Evolutionary conservation across 2,888 invertebrate genomes (phyloP).

Genomic region (Tenthredo amoena): DNA sequence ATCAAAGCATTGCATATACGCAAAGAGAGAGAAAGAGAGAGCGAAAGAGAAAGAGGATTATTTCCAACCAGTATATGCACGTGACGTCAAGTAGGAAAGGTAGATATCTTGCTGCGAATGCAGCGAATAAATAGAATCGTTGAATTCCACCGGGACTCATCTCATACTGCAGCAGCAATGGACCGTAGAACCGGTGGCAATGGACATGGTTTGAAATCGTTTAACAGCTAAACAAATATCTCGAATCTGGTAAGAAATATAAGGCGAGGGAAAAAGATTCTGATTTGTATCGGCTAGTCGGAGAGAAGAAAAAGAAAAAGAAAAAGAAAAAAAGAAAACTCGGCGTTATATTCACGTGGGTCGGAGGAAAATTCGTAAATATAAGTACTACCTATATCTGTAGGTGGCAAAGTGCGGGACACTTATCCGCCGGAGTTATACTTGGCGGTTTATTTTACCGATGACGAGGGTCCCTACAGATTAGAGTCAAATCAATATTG

Average conservation of each 20-base stretch:
- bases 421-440: constrained; percentile 68
- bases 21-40: neutral
- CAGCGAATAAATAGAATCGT: constrained; percentile 9
- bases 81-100: neutral
- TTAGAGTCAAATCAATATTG: constrained; percentile 78
- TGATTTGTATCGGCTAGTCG: constrained; percentile 56
- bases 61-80: neutral
- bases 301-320: neutral
- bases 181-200: constrained; percentile 9
- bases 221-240: constrained; percentile 20
- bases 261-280: constrained; percentile 64
- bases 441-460: constrained; percentile 74
- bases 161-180: neutral
- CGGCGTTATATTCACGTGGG: constrained; percentile 58
- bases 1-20: neutral
- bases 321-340: constrained; percentile 54
- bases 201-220: neutral
- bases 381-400: constrained; percentile 9
- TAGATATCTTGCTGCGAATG: neutral
- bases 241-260: neutral
- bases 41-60: neutral
- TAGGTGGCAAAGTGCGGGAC: constrained; percentile 53
- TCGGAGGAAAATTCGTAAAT: constrained; percentile 48
- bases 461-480: constrained; percentile 73
- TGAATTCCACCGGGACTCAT: constrained; percentile 9